Evolutionary conservation across 1,140 invertebrate genomes (phyloP).

Genomic region (Diorhabda elongata): DNA sequence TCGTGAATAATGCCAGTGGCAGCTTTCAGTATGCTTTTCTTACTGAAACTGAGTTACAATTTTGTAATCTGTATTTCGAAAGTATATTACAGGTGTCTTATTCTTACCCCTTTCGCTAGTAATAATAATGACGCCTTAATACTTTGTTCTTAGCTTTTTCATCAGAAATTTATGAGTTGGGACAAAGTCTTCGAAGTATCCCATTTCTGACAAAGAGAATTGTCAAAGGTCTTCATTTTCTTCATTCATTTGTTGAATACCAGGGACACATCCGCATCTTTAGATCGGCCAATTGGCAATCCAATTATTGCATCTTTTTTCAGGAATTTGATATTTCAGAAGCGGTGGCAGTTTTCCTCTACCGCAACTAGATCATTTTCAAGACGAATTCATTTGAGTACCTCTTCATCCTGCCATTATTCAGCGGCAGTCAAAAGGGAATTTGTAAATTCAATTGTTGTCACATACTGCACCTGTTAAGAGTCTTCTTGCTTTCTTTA

Average conservation of each 20-base stretch:
- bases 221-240: not conserved
- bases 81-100: not conserved
- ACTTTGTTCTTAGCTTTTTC: constrained; percentile 5
- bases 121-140: not conserved
- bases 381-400: too few species aligned
- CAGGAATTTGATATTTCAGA: too few species aligned
- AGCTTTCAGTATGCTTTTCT: not conserved
- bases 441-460: not conserved
- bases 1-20: constrained; percentile 2
- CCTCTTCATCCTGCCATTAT: too few species aligned
- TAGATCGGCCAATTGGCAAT: too few species aligned
- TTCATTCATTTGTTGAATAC: too few species aligned
- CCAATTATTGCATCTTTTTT: too few species aligned
- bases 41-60: not conserved
- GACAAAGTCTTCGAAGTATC: constrained; percentile 1
- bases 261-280: too few species aligned
- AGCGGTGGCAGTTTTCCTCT: too few species aligned
- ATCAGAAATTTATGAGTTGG: not conserved
- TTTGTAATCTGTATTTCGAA: constrained; percentile 4
- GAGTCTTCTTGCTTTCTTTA: too few species aligned
- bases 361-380: too few species aligned
- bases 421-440: not conserved
- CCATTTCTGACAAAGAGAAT: constrained; percentile 1
- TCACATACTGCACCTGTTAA: too few species aligned
- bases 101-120: not conserved